Conservation (phyloP, 2,113 vertebrate genomes). For the Chloropsis hardwickii region DNA sequence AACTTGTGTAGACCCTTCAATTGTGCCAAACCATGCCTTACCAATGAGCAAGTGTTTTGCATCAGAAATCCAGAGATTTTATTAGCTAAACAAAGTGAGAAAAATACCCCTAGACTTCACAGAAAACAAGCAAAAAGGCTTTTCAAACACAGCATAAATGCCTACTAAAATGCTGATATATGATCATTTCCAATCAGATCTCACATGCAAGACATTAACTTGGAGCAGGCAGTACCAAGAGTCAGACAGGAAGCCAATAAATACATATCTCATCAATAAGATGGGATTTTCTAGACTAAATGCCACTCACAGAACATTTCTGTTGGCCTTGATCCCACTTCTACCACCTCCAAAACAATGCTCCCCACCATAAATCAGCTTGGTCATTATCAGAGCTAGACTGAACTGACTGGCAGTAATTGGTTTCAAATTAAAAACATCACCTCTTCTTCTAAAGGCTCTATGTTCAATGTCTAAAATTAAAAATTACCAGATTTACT, state of each 20-base stretch:
- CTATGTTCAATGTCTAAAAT: not conserved
- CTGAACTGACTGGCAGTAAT: not conserved
- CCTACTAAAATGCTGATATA: not conserved
- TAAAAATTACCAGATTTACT: not conserved
- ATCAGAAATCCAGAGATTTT: not conserved
- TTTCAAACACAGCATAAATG: not conserved
- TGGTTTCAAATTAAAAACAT: not conserved
- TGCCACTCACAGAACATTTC: not conserved
- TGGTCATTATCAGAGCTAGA: not conserved
- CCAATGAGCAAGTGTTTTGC: not conserved
- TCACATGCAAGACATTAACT: not conserved
- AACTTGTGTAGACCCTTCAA: not conserved
- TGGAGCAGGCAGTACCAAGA: not conserved
- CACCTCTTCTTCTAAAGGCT: not conserved
- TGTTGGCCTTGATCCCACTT: not conserved
- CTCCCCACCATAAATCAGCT: not conserved
- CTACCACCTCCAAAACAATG: not conserved
- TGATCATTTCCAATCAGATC: not conserved
- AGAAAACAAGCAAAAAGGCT: not conserved
- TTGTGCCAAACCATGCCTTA: not conserved
- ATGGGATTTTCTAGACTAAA: not conserved
- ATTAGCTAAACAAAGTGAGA: not conserved
- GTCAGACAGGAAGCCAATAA: not conserved
- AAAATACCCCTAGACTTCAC: not conserved
- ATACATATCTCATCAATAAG: not conserved